A percentile compares a stretch with the other conserved stretches of the same genome.
Evolutionary conservation across 2,797 vertebrate species (phyloP).

Genomic region (Arnoldichthys spilopterus): DNA sequence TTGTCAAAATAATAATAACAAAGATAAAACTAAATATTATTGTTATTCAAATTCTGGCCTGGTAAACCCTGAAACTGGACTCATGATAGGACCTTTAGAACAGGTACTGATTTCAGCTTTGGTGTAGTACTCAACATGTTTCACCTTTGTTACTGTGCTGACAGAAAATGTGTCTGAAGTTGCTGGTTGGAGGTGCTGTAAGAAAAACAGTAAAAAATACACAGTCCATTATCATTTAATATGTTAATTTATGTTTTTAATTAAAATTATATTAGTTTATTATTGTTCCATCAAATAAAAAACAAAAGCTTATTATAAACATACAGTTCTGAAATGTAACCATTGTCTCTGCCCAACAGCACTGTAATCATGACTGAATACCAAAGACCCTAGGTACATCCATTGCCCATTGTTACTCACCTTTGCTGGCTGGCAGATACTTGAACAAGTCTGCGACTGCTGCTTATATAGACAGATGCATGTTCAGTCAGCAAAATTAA

Average conservation of each 20-base stretch:
- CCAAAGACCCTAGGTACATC: conserved; percentile 54
- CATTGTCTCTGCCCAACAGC: background rate
- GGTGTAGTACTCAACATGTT: no score
- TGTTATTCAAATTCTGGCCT: background rate
- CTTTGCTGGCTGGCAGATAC: conserved; percentile 67
- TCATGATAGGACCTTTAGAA: background rate
- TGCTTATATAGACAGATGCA: conserved; percentile 73
- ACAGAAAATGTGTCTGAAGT: background rate
- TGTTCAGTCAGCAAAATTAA: conserved; percentile 56
- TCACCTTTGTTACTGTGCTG: conserved; percentile 33
- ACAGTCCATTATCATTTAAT: background rate
- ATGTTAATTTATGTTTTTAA: background rate
- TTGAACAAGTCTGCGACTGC: conserved; percentile 40
- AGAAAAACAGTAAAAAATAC: background rate
- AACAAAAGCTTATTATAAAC: background rate
- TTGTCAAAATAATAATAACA: no score
- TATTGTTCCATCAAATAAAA: background rate
- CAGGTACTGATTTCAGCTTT: background rate
- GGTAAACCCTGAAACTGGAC: no score
- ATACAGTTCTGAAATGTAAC: background rate
- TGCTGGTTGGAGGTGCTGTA: conserved; percentile 9
- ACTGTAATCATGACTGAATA: background rate
- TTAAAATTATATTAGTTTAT: background rate
- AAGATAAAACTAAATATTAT: no score
- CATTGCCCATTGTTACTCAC: conserved; percentile 63